Evolutionary conservation across 2,888 invertebrate species (phyloP), one percentile per base, ranked within the genome.

Genomic region (Dryobotodes eremita): DNA sequence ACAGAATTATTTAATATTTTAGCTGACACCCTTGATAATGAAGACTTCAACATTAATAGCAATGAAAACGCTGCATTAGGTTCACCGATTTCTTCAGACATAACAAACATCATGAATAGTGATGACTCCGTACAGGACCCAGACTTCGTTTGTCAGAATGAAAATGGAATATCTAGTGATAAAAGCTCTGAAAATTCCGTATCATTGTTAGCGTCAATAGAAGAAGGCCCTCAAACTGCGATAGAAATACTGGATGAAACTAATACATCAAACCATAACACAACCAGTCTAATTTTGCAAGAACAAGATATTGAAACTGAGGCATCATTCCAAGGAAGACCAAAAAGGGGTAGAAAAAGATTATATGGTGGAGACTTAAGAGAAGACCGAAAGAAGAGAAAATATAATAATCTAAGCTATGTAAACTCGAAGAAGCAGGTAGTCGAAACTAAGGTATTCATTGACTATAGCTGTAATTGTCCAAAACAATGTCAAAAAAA

Each of bases 401-500:
- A 66, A 74, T 74, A 74, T 74, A 74, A 66, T 74, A 74, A 74
- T 66, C 74, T 74, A 66, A 74, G 66, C 74, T 74, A 74, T 74
- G 74, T 74, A 66, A 74, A 74, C 74, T 11, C 66, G 66, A 74
- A 65, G 10, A 73, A 73, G 73, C 73, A 73, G 73, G 73, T 73
- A 55, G 64, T 73, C 20, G 62, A 73, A 8, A 73, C 64, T 73
- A 73, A 73, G 73, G 73, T 73, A 73, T 73, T 73, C 36, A 73
- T 73, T 65, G 64, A 73, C 73, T 73, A 73, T 55, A 73, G 73
- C 64, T 73, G 73, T 73, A 55, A 73, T 73, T 73, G 73, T 73
- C 73, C 64, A 55, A 73, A 55, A 73, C 65, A 71, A 72, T 72
- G 72, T 64, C 72, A 72, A 72, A 53, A 72, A 64, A 72, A 72